These are phyloP conservation scores for Thysanoteuthis rhombus DNA, from an alignment of 2,888 invertebrate genomes.

Conservation along the genomic window DNA sequence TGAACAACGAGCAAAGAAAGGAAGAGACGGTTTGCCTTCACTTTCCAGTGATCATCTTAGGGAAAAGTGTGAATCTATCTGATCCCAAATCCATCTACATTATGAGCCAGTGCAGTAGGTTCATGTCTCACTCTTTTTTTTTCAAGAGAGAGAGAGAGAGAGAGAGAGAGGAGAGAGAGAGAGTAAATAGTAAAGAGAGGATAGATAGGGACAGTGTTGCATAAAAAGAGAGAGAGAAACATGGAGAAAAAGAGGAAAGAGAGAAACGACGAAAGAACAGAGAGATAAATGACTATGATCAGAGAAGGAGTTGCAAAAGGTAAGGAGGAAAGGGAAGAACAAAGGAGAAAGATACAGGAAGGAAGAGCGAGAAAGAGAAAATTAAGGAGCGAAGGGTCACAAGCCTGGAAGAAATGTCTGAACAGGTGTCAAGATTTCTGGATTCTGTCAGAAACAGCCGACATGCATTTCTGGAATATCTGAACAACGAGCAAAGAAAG, in stretches of 20 bases:
- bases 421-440: neutral
- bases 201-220: neutral
- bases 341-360: neutral
- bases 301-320: neutral
- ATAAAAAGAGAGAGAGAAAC: too few relatives aligned
- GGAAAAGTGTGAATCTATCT: too few relatives aligned
- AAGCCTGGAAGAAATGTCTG: neutral
- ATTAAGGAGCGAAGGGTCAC: neutral
- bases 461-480: conserved; percentile 12
- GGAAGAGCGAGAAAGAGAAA: neutral
- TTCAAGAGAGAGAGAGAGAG: too few relatives aligned
- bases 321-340: neutral
- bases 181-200: neutral
- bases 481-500: neutral
- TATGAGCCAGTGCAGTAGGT: too few relatives aligned
- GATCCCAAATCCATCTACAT: too few relatives aligned
- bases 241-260: neutral
- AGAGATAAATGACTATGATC: neutral
- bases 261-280: neutral
- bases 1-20: too few relatives aligned
- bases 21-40: too few relatives aligned
- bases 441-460: neutral
- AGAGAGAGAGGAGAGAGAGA: neutral
- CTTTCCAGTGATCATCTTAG: too few relatives aligned
- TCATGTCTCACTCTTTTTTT: too few relatives aligned